Percentiles rank a stretch among this genome's conserved stretches.
Evolutionary conservation across 2,888 invertebrate genomes (phyloP).

Genomic region (Anticlea derivata): DNA sequence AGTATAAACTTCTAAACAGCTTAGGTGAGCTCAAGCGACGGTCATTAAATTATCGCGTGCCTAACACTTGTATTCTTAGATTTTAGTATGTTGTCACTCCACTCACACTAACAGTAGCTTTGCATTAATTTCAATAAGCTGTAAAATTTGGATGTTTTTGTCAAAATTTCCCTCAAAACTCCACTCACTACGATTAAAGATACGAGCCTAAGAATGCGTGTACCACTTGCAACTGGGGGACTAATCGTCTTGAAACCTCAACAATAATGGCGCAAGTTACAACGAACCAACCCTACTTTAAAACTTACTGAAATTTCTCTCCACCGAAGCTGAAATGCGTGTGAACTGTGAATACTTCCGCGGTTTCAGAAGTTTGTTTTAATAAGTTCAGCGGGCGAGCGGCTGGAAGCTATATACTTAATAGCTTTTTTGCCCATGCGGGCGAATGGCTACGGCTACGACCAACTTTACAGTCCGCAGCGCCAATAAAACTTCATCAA

Average conservation of each 20-base stretch:
- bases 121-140: too few relatives aligned
- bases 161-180: too few relatives aligned
- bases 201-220: slow-evolving; percentile 35
- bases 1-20: too few relatives aligned
- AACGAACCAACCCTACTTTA: slow-evolving; percentile 15
- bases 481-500: slow-evolving; percentile 69
- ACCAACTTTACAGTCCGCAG: slow-evolving; percentile 59
- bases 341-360: slow-evolving; percentile 22
- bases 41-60: too few relatives aligned
- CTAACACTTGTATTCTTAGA: too few relatives aligned
- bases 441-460: slow-evolving; percentile 31
- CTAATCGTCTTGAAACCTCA: slow-evolving; percentile 28
- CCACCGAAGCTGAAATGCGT: slow-evolving; percentile 25
- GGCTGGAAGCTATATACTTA: slow-evolving; percentile 31
- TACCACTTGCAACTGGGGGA: slow-evolving; percentile 8
- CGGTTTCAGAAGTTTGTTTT: slow-evolving; percentile 49
- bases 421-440: slow-evolving; percentile 8
- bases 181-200: slow-evolving; percentile 16
- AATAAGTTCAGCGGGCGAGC: slow-evolving; percentile 49
- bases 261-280: slow-evolving; percentile 22
- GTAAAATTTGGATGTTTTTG: too few relatives aligned
- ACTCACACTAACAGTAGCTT: too few relatives aligned
- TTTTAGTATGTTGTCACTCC: too few relatives aligned
- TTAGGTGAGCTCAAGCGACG: too few relatives aligned
- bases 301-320: slow-evolving; percentile 16